phyloP scores from a whole-genome alignment of 1,140 invertebrate species.

The Octopus sinensis region DNA sequence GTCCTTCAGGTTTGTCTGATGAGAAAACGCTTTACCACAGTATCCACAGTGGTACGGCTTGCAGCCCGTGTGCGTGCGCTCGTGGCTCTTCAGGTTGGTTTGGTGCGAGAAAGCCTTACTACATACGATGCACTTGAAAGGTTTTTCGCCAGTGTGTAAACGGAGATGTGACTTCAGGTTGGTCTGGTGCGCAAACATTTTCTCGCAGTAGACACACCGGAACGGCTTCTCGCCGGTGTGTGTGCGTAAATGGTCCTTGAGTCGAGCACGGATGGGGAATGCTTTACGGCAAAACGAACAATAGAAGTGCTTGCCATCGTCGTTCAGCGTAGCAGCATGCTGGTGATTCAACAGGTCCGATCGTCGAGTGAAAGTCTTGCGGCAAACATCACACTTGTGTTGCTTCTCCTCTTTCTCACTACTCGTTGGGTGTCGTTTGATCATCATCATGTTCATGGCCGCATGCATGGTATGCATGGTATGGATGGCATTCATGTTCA shows the following conservation, averaged over 20 bases:
- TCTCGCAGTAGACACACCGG: slow-evolving; percentile 64
- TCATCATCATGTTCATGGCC: not conserved
- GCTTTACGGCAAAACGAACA: not conserved
- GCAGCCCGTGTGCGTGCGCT: slow-evolving; percentile 35
- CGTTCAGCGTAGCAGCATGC: not conserved
- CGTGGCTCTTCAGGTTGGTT: slow-evolving; percentile 69
- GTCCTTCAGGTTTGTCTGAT: slow-evolving; percentile 10
- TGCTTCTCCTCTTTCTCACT: not conserved
- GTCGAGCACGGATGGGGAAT: not conserved
- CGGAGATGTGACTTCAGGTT: slow-evolving; percentile 66
- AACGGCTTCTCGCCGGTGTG: slow-evolving; percentile 54
- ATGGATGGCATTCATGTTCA: not conserved
- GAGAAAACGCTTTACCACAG: not conserved
- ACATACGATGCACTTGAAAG: slow-evolving; percentile 67
- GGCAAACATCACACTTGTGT: not conserved
- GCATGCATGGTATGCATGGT: slow-evolving; percentile 5
- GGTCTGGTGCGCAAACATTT: slow-evolving; percentile 70
- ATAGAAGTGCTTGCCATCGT: not conserved
- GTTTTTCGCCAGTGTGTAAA: slow-evolving; percentile 64
- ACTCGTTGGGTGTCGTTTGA: not conserved
- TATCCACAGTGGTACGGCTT: slow-evolving; percentile 11
- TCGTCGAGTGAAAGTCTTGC: not conserved
- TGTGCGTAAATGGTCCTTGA: not conserved
- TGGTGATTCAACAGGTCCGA: not conserved
- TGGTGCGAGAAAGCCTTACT: slow-evolving; percentile 66